A percentile compares a stretch with the other conserved stretches of the same genome.
These are phyloP conservation scores for Drosophila busckii DNA, from an alignment of 1,140 invertebrate genomes.

Conservation along the genomic window DNA sequence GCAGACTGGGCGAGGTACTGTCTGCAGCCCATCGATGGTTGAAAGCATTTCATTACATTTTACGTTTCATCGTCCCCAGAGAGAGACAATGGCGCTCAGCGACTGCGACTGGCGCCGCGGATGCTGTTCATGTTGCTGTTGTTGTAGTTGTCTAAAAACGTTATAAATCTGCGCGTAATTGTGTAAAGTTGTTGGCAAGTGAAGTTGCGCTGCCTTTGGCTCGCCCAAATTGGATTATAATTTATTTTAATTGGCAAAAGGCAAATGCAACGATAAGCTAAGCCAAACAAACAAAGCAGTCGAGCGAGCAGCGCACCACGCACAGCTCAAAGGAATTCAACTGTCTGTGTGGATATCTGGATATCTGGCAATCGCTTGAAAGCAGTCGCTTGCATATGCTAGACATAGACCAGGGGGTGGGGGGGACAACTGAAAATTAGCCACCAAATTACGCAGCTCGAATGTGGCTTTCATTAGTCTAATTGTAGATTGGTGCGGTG, in stretches of 20 bases:
- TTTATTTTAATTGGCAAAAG: constrained; percentile 71
- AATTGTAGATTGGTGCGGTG: constrained; percentile 60
- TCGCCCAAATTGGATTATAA: constrained; percentile 69
- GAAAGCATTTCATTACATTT: constrained; percentile 51
- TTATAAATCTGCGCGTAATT: constrained; percentile 59
- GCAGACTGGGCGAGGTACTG: constrained; percentile 18
- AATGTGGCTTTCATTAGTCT: constrained; percentile 72
- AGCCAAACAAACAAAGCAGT: constrained; percentile 13
- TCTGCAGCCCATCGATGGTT: constrained; percentile 41
- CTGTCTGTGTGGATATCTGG: constrained; percentile 1
- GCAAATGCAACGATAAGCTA: constrained; percentile 33
- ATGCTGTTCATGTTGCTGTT: constrained; percentile 5
- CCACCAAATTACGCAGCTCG: constrained; percentile 64
- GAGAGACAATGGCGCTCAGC: constrained; percentile 21
- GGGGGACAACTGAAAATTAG: constrained; percentile 58
- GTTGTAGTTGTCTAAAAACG: constrained; percentile 30
- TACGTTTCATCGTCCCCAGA: constrained; percentile 25
- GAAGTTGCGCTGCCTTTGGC: constrained; percentile 21
- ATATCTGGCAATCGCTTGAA: no score
- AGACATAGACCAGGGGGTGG: constrained; percentile 23
- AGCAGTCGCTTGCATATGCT: constrained; percentile 7
- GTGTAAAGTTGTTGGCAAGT: constrained; percentile 37
- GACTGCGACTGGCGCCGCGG: constrained; percentile 9
- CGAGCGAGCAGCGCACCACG: neutral
- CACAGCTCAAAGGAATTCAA: constrained; percentile 14